Conservation (phyloP, 2,113 vertebrate genomes). For the Pristiophorus japonicus region DNA sequence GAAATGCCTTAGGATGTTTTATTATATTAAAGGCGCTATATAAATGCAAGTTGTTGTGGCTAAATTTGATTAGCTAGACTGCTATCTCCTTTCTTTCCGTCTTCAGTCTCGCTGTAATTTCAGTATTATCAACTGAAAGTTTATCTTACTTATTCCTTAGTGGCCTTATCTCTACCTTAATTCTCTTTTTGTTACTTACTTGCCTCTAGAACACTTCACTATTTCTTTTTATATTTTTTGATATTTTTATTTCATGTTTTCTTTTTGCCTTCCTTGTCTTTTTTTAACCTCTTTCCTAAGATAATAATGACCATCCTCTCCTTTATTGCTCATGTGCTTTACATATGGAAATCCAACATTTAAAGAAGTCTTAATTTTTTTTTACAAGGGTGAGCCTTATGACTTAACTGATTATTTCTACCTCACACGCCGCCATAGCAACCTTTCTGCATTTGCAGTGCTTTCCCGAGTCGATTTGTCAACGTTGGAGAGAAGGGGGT, state of each 20-base stretch:
- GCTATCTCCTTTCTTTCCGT: no score
- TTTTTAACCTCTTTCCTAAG: not conserved
- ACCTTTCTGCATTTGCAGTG: not conserved
- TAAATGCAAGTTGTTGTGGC: no score
- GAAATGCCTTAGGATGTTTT: no score
- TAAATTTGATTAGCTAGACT: no score
- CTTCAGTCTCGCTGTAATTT: not conserved
- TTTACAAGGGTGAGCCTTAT: not conserved
- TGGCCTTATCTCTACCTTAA: not conserved
- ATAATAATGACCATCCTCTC: no score
- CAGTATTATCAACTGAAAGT: not conserved
- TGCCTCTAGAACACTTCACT: not conserved
- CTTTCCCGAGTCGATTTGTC: not conserved
- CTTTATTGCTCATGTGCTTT: not conserved
- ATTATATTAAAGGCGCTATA: no score
- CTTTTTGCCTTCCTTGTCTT: not conserved
- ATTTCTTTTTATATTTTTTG: not conserved
- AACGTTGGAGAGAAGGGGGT: not conserved
- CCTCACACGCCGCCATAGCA: not conserved
- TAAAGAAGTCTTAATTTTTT: not conserved
- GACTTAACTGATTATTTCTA: not conserved
- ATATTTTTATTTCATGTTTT: not conserved
- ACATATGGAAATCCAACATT: not conserved
- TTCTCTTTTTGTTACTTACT: not conserved
- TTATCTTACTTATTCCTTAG: not conserved